phyloP scores from a whole-genome alignment of 2,888 invertebrate genomes.

The Lamellibrachia satsuma region DNA sequence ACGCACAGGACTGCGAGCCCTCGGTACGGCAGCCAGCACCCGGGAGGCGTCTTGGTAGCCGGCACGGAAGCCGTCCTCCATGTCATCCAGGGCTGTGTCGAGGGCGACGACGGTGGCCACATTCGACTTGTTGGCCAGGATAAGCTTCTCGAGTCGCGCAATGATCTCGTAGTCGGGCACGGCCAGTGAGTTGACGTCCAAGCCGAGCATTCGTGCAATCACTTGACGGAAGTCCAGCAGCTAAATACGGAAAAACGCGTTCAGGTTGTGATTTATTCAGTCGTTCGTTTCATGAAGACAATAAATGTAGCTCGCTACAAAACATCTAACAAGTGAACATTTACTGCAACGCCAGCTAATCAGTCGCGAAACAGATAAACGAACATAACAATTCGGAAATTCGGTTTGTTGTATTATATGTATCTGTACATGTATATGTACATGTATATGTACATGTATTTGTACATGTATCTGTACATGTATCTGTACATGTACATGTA shows the following conservation, averaged over 20 bases:
- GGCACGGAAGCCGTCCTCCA: conserved; percentile 57
- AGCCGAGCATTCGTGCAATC: conserved; percentile 65
- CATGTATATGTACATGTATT: not conserved
- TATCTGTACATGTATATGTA: not conserved
- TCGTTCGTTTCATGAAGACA: not conserved
- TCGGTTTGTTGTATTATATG: no score
- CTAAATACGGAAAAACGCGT: conserved; percentile 43
- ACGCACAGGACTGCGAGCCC: not conserved
- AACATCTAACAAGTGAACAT: not conserved
- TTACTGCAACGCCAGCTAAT: not conserved
- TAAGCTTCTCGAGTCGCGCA: conserved; percentile 64
- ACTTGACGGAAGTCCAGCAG: conserved; percentile 65
- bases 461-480: not conserved
- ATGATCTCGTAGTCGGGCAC: conserved; percentile 67
- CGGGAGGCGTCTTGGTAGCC: conserved; percentile 51
- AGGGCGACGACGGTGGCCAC: conserved; percentile 57
- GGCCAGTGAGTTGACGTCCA: conserved; percentile 63
- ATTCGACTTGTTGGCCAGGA: conserved; percentile 62
- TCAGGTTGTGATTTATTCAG: not conserved
- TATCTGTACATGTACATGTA: not conserved
- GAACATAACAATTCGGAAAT: not conserved
- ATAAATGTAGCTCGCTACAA: not conserved
- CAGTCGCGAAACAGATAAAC: not conserved
- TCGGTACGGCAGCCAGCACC: conserved; percentile 27
- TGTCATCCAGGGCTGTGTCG: conserved; percentile 58